phyloP scores from a whole-genome alignment of 2,113 vertebrate genomes.

The Planiliza haematocheilus region DNA sequence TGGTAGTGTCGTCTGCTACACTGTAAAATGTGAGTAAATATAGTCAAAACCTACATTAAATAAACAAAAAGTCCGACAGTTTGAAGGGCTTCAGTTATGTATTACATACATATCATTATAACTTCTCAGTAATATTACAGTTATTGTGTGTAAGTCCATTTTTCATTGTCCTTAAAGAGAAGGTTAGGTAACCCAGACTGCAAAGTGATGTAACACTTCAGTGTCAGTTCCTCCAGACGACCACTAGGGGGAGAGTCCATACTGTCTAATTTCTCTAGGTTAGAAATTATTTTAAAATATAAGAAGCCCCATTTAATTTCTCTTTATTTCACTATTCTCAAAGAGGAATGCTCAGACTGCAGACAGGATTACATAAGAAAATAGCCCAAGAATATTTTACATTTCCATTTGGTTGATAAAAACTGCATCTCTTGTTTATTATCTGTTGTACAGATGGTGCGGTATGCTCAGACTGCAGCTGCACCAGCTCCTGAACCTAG shows the following conservation, averaged over 20 bases:
- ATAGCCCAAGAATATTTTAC: not conserved
- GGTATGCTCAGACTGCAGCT: conserved; percentile 84
- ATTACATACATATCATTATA: not conserved
- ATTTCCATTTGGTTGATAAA: not conserved
- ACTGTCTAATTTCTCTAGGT: not conserved
- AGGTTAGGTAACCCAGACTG: conserved; percentile 59
- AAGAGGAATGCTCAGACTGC: too few relatives aligned
- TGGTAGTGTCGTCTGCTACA: not conserved
- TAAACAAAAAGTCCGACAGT: not conserved
- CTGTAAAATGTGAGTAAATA: not conserved
- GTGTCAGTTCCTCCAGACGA: conserved; percentile 16
- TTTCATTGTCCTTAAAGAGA: conserved; percentile 42
- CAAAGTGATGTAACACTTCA: conserved; percentile 67
- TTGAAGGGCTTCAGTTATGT: too few relatives aligned
- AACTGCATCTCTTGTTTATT: not conserved
- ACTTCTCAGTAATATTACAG: not conserved
- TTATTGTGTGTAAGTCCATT: not conserved
- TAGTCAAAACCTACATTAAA: not conserved
- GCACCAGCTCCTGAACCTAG: conserved; percentile 77
- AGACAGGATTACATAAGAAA: too few relatives aligned
- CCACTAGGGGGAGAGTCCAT: conserved; percentile 50
- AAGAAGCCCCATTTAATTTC: too few relatives aligned
- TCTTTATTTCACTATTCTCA: not conserved
- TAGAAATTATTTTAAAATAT: too few relatives aligned
- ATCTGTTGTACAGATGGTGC: conserved; percentile 75